Base-by-base conservation (phyloP, 2,797 vertebrate genomes). In the Apogon talboti region DNA sequence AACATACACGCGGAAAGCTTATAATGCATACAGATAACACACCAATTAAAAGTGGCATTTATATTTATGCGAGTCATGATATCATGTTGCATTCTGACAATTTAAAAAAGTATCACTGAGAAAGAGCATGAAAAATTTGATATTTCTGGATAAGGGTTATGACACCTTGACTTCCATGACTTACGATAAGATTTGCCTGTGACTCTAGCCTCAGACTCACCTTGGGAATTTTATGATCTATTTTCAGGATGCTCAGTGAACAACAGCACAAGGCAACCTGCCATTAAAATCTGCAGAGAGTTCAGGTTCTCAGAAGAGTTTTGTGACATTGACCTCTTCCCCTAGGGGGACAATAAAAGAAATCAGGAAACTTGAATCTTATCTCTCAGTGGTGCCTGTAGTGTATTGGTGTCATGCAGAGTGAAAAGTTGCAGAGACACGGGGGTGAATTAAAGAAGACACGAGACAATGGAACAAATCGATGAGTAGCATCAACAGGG, bases 241-340 rank as follows among this genome's bases (percentile, higher is more conserved):
- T 81, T 76, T 78, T 78, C 9, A 33, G 66, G 40, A 51, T 14
- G 28, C 30, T 78, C 28, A 11, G 18, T 66, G 60, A 79, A 60
- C 9, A 59, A 64, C 35, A 57, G 35, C 45, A 12, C 13, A 7
- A 44, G 6, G 24, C 42, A 68, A 21, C 53, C 18, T 35, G 14
- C 37, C 4, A 57, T 49, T 24, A 58, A 45, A 71, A 75, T 50
- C 60, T 66, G 46, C 33, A 37, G 41, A 65, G 58, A 68, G 69
- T 74, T 71, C 43, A 41, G 44, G n/a, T 68, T 82, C 66, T 68
- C 57, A 19, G 43, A 65, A 33, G 59, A 70, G 56, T 40, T 78
- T 47, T 53, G 56, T 62, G 59, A 73, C 71, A 60, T n/a, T 55
- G 60, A 69, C 49, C 47, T 66, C 21, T 76, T 64, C 45, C 53